Evolutionary conservation across 1,140 invertebrate genomes (phyloP).

Genomic region (Gerris buenoi): DNA sequence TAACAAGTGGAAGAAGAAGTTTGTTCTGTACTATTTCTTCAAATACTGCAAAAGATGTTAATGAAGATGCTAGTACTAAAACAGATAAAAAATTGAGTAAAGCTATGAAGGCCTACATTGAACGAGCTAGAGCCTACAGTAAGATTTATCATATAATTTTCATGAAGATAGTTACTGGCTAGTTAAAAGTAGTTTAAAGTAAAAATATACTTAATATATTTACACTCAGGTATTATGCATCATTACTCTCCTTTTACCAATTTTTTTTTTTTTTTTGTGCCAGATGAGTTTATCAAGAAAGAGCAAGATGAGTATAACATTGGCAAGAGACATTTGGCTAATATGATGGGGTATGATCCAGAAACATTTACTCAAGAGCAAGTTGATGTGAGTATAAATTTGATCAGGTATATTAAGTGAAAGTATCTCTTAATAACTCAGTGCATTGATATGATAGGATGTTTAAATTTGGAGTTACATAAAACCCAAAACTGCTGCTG

Average conservation of each 20-base stretch:
- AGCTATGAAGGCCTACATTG: conserved; percentile 75
- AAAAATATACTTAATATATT: too few relatives aligned
- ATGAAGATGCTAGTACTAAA: neutral
- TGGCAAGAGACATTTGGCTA: conserved; percentile 87
- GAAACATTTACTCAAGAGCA: conserved; percentile 75
- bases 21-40: neutral
- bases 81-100: conserved; percentile 49
- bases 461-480: conserved; percentile 1
- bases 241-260: neutral
- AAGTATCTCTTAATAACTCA: conserved; percentile 4
- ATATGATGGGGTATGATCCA: conserved; percentile 92
- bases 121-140: conserved; percentile 62
- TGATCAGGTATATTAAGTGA: neutral
- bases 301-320: conserved; percentile 71
- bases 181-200: neutral
- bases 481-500: too few relatives aligned
- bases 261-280: conserved; percentile 17
- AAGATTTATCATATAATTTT: conserved; percentile 19
- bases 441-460: neutral
- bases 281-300: conserved; percentile 69
- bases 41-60: neutral
- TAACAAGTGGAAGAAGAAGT: neutral
- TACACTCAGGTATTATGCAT: neutral
- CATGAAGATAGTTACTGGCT: neutral
- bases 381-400: conserved; percentile 67